phyloP scores from a whole-genome alignment of 2,113 vertebrate genomes.

The Rhynchomys soricoides region DNA sequence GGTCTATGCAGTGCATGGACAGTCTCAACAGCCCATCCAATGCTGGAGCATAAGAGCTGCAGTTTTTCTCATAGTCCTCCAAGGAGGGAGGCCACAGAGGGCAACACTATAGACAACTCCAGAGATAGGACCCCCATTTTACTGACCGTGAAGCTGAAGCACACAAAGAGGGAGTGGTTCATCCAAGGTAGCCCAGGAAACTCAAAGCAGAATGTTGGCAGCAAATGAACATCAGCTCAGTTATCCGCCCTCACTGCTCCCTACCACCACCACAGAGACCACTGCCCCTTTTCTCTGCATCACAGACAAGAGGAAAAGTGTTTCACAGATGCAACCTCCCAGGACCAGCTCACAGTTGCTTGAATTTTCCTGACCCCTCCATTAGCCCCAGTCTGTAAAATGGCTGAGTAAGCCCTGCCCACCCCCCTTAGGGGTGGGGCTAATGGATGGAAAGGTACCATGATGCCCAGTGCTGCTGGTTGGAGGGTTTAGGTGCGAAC shows the following conservation, averaged over 20 bases:
- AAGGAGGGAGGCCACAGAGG: not conserved
- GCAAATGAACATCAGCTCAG: not conserved
- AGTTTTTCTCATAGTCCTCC: not conserved
- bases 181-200: not conserved
- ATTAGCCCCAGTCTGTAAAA: not conserved
- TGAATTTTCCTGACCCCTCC: not conserved
- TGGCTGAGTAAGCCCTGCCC: not conserved
- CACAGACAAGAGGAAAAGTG: not conserved
- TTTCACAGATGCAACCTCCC: not conserved
- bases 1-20: not conserved
- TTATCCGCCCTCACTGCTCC: not conserved
- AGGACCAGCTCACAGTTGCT: not conserved
- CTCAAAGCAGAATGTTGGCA: not conserved
- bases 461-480: not conserved
- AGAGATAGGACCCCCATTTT: not conserved
- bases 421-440: not conserved
- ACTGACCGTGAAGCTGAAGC: slow-evolving; percentile 18
- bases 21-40: not conserved
- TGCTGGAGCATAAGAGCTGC: not conserved
- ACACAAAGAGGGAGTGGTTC: not conserved
- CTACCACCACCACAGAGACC: not conserved
- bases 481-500: not conserved
- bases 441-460: not conserved
- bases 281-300: not conserved
- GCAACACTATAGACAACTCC: not conserved